These are phyloP conservation scores for Erethizon dorsatum DNA, from an alignment of 2,797 vertebrate genomes.

Conservation along the genomic window DNA sequence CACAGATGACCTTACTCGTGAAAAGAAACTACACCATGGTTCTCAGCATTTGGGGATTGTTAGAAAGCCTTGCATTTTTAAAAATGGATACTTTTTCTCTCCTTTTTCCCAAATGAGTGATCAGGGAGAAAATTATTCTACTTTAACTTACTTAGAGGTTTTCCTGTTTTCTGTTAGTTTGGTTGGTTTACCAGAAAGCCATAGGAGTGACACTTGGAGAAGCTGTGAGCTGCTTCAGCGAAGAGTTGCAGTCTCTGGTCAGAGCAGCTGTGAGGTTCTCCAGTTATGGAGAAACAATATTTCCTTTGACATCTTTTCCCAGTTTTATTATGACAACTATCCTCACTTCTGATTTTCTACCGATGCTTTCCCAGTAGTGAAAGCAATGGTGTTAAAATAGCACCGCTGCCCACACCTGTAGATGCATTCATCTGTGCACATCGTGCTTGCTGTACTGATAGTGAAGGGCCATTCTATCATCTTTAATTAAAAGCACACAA, in stretches of 20 bases:
- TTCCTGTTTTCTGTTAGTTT: background rate
- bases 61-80: background rate
- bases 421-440: background rate
- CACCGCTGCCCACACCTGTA: background rate
- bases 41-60: background rate
- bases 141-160: background rate
- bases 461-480: background rate
- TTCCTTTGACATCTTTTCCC: constrained; percentile 14
- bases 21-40: background rate
- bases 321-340: background rate
- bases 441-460: background rate
- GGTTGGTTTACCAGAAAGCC: background rate
- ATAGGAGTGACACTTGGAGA: background rate
- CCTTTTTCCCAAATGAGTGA: background rate
- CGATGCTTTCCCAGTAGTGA: constrained; percentile 56
- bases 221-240: background rate
- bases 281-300: background rate
- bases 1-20: background rate
- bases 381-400: background rate
- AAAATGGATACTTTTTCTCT: background rate
- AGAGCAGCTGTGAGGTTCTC: background rate
- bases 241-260: background rate
- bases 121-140: background rate
- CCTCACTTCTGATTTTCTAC: background rate
- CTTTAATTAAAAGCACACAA: constrained; percentile 65